These are phyloP conservation scores for Cossypha niveicapilla DNA, from an alignment of 2,797 vertebrate genomes.

Conservation along the genomic window DNA sequence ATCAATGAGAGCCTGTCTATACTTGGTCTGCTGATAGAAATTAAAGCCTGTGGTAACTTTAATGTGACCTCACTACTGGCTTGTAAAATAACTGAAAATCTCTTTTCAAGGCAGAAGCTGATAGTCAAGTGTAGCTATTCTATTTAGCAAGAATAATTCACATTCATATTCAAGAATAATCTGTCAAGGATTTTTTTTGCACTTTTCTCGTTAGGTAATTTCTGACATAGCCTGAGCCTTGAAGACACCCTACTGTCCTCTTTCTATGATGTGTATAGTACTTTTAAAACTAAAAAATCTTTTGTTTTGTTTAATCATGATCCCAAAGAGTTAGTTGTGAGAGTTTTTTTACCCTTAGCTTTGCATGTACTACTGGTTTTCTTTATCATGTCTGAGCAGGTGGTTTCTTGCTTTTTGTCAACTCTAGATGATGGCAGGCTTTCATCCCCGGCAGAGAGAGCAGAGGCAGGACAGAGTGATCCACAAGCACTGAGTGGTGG, in stretches of 20 bases:
- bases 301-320: neutral
- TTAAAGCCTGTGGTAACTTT: neutral
- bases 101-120: neutral
- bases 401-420: neutral
- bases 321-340: neutral
- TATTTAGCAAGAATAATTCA: neutral
- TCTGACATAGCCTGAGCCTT: neutral
- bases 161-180: neutral
- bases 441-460: conserved; percentile 77
- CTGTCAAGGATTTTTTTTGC: neutral
- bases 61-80: neutral
- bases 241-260: neutral
- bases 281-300: neutral
- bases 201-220: neutral
- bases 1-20: neutral
- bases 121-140: neutral
- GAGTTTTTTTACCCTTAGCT: neutral
- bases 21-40: neutral
- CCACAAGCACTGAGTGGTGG: conserved; percentile 75
- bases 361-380: neutral
- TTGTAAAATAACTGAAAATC: neutral
- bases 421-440: conserved; percentile 81
- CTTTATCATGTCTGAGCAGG: neutral
- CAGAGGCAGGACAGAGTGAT: conserved; percentile 78
- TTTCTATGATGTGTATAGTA: neutral